phyloP scores from a whole-genome alignment of 2,888 invertebrate species.

The Lepidocyrtoides sp. region DNA sequence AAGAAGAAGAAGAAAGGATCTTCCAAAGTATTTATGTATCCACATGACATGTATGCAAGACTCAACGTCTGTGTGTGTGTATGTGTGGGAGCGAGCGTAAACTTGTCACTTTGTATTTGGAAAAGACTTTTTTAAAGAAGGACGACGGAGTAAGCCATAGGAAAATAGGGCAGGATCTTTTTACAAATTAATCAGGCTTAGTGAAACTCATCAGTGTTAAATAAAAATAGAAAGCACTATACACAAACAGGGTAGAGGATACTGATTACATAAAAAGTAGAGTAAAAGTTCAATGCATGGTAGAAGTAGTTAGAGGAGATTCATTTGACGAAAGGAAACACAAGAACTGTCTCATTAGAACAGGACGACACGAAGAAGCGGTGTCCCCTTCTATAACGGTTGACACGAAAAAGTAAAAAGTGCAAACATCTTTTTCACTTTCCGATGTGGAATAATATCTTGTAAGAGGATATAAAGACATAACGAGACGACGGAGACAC shows the following conservation, averaged over 20 bases:
- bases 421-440: constrained; percentile 21
- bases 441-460: not conserved
- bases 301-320: not conserved
- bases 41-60: not conserved
- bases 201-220: constrained; percentile 71
- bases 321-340: not conserved
- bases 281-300: not conserved
- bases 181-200: constrained; percentile 75
- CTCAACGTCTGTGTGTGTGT: not conserved
- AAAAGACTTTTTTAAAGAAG: not conserved
- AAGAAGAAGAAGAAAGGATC: not conserved
- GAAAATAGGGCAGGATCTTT: constrained; percentile 2
- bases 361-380: not conserved
- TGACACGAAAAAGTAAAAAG: not conserved
- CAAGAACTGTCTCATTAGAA: not conserved
- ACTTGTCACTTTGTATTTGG: constrained; percentile 16
- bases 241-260: not conserved
- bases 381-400: not conserved
- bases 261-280: constrained; percentile 23
- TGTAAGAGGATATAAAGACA: not conserved
- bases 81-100: not conserved
- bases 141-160: not conserved
- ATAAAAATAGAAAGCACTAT: not conserved
- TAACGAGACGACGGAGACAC: not conserved
- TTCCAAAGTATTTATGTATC: not conserved